A percentile compares a stretch with the other conserved stretches of the same genome.
These are phyloP conservation scores for Chitala chitala DNA, from an alignment of 2,113 vertebrate genomes.

Conservation along the genomic window DNA sequence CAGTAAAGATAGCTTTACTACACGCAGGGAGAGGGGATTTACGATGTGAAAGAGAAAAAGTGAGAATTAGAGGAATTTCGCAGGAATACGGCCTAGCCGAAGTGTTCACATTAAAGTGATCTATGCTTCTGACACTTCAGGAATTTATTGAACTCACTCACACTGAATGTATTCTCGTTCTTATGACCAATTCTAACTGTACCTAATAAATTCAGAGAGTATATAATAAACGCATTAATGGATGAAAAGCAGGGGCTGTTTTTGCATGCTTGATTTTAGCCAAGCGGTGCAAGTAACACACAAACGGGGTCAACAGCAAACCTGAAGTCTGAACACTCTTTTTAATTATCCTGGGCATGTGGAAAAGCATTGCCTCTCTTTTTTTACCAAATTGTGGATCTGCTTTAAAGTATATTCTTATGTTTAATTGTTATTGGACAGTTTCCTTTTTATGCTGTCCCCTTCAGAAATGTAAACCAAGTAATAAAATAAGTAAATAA, in stretches of 20 bases:
- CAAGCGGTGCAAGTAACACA: not conserved
- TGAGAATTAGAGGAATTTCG: not conserved
- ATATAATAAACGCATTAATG: not conserved
- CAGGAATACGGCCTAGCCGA: not conserved
- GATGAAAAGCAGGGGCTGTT: not conserved
- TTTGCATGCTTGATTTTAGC: not conserved
- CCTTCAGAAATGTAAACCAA: too few species aligned
- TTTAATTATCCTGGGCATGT: too few species aligned
- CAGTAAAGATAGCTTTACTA: not conserved
- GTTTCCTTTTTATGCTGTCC: too few species aligned
- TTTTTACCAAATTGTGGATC: slow-evolving; percentile 55
- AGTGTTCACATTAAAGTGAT: slow-evolving; percentile 6
- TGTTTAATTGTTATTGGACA: too few species aligned
- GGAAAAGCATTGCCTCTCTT: not conserved
- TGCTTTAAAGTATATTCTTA: slow-evolving; percentile 68
- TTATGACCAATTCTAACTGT: not conserved
- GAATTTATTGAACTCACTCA: slow-evolving; percentile 2
- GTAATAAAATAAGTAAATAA: slow-evolving; percentile 72
- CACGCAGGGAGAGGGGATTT: not conserved
- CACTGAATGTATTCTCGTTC: slow-evolving; percentile 10
- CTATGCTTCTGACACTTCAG: slow-evolving; percentile 6
- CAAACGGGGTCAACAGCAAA: not conserved
- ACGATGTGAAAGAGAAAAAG: not conserved
- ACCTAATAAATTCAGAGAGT: slow-evolving; percentile 13
- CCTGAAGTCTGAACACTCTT: too few species aligned